Evolutionary conservation across 2,797 vertebrate species (phyloP).

Genomic region (Danio tinwini): DNA sequence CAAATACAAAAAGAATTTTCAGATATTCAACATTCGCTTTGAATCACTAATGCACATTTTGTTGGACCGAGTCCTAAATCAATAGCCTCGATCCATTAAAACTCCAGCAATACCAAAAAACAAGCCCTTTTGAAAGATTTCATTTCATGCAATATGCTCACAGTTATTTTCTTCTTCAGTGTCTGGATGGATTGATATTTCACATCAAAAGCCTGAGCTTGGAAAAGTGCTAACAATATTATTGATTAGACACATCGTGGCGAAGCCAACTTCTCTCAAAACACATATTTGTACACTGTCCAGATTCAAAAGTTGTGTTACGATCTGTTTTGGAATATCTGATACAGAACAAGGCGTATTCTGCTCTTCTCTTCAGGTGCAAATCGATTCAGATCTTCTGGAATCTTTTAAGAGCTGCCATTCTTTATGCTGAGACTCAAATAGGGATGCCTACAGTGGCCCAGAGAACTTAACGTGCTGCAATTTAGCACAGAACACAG

Average conservation of each 20-base stretch:
- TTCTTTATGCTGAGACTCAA: background rate
- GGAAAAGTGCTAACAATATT: background rate
- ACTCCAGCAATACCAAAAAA: slow-evolving; percentile 26
- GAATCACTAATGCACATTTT: slow-evolving; percentile 47
- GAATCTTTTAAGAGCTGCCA: background rate
- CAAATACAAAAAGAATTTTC: slow-evolving; percentile 19
- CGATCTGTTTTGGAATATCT: background rate
- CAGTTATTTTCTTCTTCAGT: background rate
- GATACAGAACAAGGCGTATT: background rate
- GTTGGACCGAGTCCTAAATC: slow-evolving; percentile 29
- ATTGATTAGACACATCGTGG: slow-evolving; percentile 10
- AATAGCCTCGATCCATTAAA: slow-evolving; percentile 36
- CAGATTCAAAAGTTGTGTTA: background rate
- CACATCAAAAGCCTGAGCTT: slow-evolving; percentile 3
- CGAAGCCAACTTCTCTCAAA: background rate
- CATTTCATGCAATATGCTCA: background rate
- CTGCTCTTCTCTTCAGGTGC: background rate
- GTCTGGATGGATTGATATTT: slow-evolving; percentile 23
- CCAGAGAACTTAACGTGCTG: background rate
- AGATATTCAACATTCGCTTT: slow-evolving; percentile 34
- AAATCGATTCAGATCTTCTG: slow-evolving; percentile 6
- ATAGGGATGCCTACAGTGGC: background rate
- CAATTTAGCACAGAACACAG: too few species aligned
- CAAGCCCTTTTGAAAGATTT: slow-evolving; percentile 33
- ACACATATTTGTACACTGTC: too few species aligned